Base-by-base conservation (phyloP, 1,140 invertebrate species). In the Drosophila funebris region DNA sequence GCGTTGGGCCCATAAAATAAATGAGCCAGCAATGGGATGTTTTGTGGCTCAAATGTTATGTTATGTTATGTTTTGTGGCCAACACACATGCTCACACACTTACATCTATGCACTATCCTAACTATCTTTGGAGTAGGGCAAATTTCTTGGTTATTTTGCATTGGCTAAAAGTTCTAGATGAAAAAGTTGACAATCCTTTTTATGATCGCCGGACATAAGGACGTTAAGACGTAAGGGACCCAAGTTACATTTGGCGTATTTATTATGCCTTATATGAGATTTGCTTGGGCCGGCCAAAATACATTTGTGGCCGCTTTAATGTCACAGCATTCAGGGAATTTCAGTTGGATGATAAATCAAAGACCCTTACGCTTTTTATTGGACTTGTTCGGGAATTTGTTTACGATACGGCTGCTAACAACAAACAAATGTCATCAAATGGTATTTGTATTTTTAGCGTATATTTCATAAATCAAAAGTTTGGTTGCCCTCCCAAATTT, bases 381-480 rank as follows among this genome's bases (percentile, higher is more conserved):
- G 83, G 83, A 83, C 87, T 87, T 88, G 83, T 89, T 83, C 61
- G 84, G 62, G 61, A 73, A 87, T 83, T 87, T 79, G 70, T 83
- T 68, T 67, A 60, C 68, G 58, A 61, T 67, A 52, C 46, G 31
- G 24, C 27, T 31, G 33, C 41, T 46, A 63, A 50, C 57, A 73
- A 33, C 37, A 43, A 71, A 50, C 75, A 78, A 83, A 73, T 79
- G 76, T 76, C 75, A 88, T 88, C 84, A 83, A 83, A 87, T 88
- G 84, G 64, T 24, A 83, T 87, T 89, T 89, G 83, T 87, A 88
- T 88, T 89, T 87, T 87, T 76, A 83, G 76, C 74, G 72, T 36
- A 78, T 76, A 87, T 83, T 89, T 81, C 84, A 87, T 87, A 87
- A 87, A 87, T 87, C 83, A 87, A 87, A 87, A 83, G 64, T 87